These are phyloP conservation scores for Virgularia gustaviana DNA, from an alignment of 92 coral and sea anemone genomes.

Conservation along the genomic window DNA sequence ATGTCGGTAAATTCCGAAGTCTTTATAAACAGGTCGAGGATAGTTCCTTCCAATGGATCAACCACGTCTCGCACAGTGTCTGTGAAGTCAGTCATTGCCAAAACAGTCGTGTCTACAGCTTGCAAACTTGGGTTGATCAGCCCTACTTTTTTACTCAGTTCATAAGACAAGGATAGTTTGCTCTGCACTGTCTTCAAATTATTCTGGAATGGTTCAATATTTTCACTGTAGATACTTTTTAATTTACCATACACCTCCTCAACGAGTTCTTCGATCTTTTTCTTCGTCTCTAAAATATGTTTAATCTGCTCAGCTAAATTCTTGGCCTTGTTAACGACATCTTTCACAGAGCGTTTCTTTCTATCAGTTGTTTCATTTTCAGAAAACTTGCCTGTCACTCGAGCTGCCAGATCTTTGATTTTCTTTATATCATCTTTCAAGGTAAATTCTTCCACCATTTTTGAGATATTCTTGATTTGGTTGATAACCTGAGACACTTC, in stretches of 20 bases:
- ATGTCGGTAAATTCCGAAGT: constrained; percentile 72
- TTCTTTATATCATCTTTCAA: constrained; percentile 79
- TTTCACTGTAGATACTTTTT: constrained; percentile 65
- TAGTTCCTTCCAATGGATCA: constrained; percentile 62
- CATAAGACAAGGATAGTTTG: constrained; percentile 63
- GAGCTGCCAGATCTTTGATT: constrained; percentile 64
- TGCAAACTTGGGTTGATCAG: constrained; percentile 69
- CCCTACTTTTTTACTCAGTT: constrained; percentile 63
- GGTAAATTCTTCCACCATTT: constrained; percentile 70
- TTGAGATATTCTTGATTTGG: constrained; percentile 63
- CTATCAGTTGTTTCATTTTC: constrained; percentile 34
- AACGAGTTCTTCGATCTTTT: constrained; percentile 62
- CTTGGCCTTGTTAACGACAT: constrained; percentile 45
- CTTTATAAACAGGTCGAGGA: constrained; percentile 67
- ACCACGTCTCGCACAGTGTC: constrained; percentile 59
- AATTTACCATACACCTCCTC: constrained; percentile 72
- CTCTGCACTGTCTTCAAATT: constrained; percentile 61
- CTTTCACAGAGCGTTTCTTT: constrained; percentile 12
- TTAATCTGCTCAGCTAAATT: constrained; percentile 63
- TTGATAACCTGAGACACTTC: constrained; percentile 63
- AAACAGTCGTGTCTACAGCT: constrained; percentile 62
- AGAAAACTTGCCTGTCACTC: constrained; percentile 67
- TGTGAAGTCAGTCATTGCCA: constrained; percentile 68
- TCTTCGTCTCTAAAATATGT: constrained; percentile 55
- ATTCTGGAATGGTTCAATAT: constrained; percentile 61